Base-by-base conservation (phyloP, 2,797 vertebrate genomes). In the Lagocephalus sceleratus region DNA sequence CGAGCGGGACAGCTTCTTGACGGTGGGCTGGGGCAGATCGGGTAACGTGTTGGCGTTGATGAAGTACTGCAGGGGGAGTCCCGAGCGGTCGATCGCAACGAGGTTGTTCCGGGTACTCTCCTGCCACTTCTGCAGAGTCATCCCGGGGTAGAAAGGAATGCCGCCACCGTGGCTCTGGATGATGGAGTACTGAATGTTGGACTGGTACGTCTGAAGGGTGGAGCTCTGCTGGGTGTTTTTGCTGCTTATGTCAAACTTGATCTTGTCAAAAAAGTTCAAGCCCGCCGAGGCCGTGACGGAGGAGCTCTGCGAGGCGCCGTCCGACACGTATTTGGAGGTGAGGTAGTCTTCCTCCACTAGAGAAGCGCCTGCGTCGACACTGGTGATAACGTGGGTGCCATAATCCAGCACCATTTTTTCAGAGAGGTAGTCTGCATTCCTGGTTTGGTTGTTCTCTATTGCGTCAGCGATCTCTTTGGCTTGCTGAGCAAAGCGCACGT, bases 71-170 rank as follows among this genome's bases (percentile, higher is more conserved):
- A 97, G 60, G 0, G 94, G 93, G 62, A 93, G 68, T 22, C 95
- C 95, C 0, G 84, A 82, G 3, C 93, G 91, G 67, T 97, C 95
- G 0, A 96, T 84, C 21, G 92, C 92, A 55, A 97, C 93, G 63
- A 96, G 85, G 78, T 95, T 93, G 83, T 96, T 95, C 32, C 46
- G 57, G 21, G 86, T 94, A 23, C 78, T 87, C 66, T 95, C 90
- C 74, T 98, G 95, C 94, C 95, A 97, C 40, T 81, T 85, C 86
- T 94, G 88, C 57, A 98, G 84, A 51, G 92, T 94, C 79, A 97
- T 95, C 6, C 94, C 94, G 0, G 94, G 93, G 60, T 93, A 95
- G 55, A 95, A 95, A 1, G 92, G 88, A 10, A 38, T 26, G 1
- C 93, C 92, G 1, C 93, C 92, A 0, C 83, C 95, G 0, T 95